Conservation (phyloP, 2,888 invertebrate genomes). For the Lissonota sp. region DNA sequence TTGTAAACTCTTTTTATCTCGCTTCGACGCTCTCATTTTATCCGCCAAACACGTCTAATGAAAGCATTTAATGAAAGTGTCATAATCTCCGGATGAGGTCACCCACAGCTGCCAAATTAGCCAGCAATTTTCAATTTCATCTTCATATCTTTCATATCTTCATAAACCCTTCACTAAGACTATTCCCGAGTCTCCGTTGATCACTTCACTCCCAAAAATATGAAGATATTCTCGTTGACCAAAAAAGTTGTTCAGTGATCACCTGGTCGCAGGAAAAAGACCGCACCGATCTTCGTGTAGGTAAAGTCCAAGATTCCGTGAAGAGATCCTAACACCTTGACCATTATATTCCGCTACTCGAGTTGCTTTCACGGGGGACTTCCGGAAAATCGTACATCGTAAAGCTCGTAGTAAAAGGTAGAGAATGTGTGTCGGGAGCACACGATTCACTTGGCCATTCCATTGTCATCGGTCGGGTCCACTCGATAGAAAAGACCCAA, state of each 20-base stretch:
- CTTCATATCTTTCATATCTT: too few species aligned
- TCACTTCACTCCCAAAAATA: not conserved
- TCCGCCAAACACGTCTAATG: slow-evolving; percentile 25
- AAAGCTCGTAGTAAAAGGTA: slow-evolving; percentile 20
- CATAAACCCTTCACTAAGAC: too few species aligned
- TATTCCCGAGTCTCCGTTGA: too few species aligned
- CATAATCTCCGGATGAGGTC: slow-evolving; percentile 75
- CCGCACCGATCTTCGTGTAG: slow-evolving; percentile 29
- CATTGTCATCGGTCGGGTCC: slow-evolving; percentile 43
- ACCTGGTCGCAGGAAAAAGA: slow-evolving; percentile 16
- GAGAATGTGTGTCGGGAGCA: not conserved
- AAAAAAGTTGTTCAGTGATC: slow-evolving; percentile 23
- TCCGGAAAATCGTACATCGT: slow-evolving; percentile 59
- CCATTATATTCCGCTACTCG: slow-evolving; percentile 47
- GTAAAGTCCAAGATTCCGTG: slow-evolving; percentile 33
- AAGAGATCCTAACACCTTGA: slow-evolving; percentile 38
- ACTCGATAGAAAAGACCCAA: slow-evolving; percentile 43
- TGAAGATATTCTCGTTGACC: not conserved
- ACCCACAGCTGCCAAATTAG: slow-evolving; percentile 77
- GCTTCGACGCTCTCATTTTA: slow-evolving; percentile 65
- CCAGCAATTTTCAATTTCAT: too few species aligned
- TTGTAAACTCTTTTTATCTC: slow-evolving; percentile 59
- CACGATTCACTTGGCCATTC: slow-evolving; percentile 40
- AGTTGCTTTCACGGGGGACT: slow-evolving; percentile 50
- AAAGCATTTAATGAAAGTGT: slow-evolving; percentile 68